phyloP scores from a whole-genome alignment of 1,140 invertebrate genomes.

The Zaprionus tsacasi region DNA sequence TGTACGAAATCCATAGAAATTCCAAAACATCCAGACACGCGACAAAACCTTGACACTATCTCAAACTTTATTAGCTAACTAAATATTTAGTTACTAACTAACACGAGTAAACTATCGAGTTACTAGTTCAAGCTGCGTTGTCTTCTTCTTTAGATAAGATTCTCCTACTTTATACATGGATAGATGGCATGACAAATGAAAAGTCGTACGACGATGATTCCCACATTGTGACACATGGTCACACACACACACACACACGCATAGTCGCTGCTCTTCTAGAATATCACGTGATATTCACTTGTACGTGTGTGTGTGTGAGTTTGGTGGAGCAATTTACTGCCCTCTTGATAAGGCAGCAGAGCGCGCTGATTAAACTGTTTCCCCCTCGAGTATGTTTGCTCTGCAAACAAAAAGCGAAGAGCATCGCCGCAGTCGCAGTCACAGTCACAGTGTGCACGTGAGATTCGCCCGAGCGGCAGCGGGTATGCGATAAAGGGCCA shows the following conservation, averaged over 20 bases:
- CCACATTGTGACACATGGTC: slow-evolving; percentile 24
- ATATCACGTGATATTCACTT: slow-evolving; percentile 68
- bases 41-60: not conserved
- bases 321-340: slow-evolving; percentile 59
- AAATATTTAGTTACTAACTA: not conserved
- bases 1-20: not conserved
- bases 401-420: slow-evolving; percentile 57
- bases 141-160: slow-evolving; percentile 1
- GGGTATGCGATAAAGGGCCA: slow-evolving; percentile 13
- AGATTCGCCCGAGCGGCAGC: slow-evolving; percentile 11
- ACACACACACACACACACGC: slow-evolving; percentile 37
- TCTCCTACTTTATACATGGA: too few relatives aligned
- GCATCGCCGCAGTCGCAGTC: slow-evolving; percentile 29
- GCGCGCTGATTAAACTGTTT: slow-evolving; percentile 71
- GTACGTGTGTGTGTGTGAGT: slow-evolving; percentile 46
- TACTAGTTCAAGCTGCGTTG: not conserved
- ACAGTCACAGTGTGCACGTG: slow-evolving; percentile 28
- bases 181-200: slow-evolving; percentile 6
- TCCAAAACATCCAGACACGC: not conserved
- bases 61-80: not conserved
- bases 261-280: slow-evolving; percentile 9
- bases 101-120: not conserved
- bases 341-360: slow-evolving; percentile 47
- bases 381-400: slow-evolving; percentile 52
- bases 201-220: not conserved